Evolutionary conservation across 2,888 invertebrate species (phyloP), one percentile per base, ranked within the genome.

Genomic region (Chaitophorus viminalis): DNA sequence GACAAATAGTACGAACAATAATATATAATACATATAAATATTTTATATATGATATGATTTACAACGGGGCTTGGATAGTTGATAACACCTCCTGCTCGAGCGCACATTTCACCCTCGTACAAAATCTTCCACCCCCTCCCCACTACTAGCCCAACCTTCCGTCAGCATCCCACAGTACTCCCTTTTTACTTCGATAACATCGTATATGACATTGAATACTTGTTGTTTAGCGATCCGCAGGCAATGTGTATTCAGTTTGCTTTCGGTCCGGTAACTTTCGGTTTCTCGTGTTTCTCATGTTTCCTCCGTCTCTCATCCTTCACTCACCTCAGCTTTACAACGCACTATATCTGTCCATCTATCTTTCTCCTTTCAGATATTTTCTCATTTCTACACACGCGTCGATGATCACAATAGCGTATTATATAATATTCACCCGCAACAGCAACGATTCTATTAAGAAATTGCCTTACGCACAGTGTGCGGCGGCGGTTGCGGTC

Each of bases 231-330:
- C 82, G 82, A 82, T 82, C 82, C 72, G 54, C 72, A 33, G 54
- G 74, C 70, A 0, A 29, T 29, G 6, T 29, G 29, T n/a, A 29
- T 14, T 5, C 3, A 36, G 74, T 83, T 79, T 70, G 72, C 79
- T 79, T 86, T 86, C 54, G 72, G 86, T 86, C 70, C 78, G 78
- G 72, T 72, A 72, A 79, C 78, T 86, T 79, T 86, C 74, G 60
- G 82, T 82, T 74, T 33, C 68, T 18, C 46, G 46, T 21, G 82
- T 82, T 74, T 33, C 68, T 18, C 46, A 31, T 21, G 39, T 70
- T 6, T 46, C 21, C 25, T 46, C 36, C 17, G 2, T 17, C 29
- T 29, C 29, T 17, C 70, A 31, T 39, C 14, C 77, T 72, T 31
- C 33, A 29, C 21, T 60, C 25, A 21, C 60, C 25, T 25, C 6